Evolutionary conservation across 1,140 invertebrate species (phyloP), one percentile per base, ranked within the genome.

Genomic region (Hydropsyche tenuis): DNA sequence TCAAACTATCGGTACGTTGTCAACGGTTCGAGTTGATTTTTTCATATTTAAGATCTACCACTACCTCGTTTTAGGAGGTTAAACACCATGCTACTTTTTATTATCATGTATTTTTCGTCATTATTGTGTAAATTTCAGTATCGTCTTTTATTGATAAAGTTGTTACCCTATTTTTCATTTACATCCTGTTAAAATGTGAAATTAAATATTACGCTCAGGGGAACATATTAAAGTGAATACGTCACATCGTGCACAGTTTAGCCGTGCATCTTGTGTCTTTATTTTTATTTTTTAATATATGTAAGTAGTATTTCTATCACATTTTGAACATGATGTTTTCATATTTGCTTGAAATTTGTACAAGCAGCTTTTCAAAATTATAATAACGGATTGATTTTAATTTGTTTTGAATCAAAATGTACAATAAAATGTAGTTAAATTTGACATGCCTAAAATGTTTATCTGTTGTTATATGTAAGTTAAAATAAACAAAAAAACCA

Each of bases 1-100:
- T 20, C 48, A 20, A 53, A 23, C 56, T 60, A 25, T 60, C 56
- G 22, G 56, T 25, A 25, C 22, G 9, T 43, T 46, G 30, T 42
- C 63, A 42, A 16, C 63, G 37, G 30, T 65, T 23, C 63, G 63
- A 42, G 37, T 65, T 46, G 16, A 23, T 65, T 46, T 46, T 42
- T 65, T 65, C 43, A 65, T 43, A 30, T 68, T 22, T 68, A 27
- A 46, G 48, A 56, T 70, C 51, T 73, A 53, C 69, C 69, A 73
- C 72, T 45, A 65, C 72, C 75, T 76, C 75, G 75, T 76, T 76
- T 76, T 76, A 76, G 72, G 75, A 76, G 75, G 75, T 69, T 43
- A 25, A 37, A 46, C 51, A 37, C 18, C 48, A 70, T 42, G 45
- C 68, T 56, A 70, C 25, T 69, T 70, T 70, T 68, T 48, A n/a